Conservation (phyloP, 2,797 vertebrate genomes). For the Phylloscopus collybita region DNA sequence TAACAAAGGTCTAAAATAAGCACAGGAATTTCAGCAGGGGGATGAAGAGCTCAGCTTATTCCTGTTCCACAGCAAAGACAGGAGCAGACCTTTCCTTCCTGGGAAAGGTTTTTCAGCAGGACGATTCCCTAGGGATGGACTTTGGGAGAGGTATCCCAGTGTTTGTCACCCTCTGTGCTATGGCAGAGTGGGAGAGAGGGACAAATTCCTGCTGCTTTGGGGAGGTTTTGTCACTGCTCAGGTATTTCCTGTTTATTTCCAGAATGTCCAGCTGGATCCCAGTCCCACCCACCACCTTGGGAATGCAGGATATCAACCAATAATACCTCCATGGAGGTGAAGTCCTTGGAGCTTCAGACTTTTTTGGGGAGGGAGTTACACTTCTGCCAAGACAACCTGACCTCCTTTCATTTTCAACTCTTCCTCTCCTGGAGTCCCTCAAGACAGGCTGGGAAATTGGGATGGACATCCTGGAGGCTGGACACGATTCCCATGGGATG, state of each 20-base stretch:
- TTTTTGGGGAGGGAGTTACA: neutral
- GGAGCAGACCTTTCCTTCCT: neutral
- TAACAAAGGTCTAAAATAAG: neutral
- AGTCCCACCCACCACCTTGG: neutral
- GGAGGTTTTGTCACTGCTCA: neutral
- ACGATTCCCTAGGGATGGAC: neutral
- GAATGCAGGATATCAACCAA: neutral
- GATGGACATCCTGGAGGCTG: neutral
- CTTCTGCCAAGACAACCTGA: neutral
- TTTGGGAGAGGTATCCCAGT: neutral
- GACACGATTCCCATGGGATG: neutral
- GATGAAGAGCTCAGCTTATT: neutral
- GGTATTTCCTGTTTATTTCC: neutral
- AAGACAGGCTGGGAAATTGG: neutral
- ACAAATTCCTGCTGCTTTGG: neutral
- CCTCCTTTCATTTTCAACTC: neutral
- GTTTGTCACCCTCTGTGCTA: neutral
- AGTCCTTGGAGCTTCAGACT: neutral
- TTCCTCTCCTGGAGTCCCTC: neutral
- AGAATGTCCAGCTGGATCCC: neutral
- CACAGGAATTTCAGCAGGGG: neutral
- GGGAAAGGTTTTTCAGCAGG: neutral
- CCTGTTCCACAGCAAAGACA: neutral
- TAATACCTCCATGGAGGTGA: neutral
- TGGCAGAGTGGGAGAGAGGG: neutral